A percentile compares a stretch with the other conserved stretches of the same genome.
Conservation (phyloP, 1,140 invertebrate species). For the Rhopalosiphum maidis region DNA sequence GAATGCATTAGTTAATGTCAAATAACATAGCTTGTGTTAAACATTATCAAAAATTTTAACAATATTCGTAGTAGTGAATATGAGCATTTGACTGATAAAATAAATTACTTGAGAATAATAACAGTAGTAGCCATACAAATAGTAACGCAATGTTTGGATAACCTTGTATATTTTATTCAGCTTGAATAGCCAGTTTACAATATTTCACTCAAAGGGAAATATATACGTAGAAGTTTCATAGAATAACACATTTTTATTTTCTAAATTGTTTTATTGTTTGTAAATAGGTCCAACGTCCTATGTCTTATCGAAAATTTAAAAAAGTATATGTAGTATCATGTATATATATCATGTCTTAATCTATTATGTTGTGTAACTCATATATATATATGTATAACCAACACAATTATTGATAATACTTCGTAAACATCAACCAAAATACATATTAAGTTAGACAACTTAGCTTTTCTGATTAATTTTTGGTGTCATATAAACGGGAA, state of each 20-base stretch:
- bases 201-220: not conserved
- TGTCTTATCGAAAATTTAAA: not conserved
- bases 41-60: not conserved
- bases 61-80: not conserved
- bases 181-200: too few species aligned
- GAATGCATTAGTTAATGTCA: not conserved
- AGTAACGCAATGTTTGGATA: not conserved
- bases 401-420: not conserved
- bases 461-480: not conserved
- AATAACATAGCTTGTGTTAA: not conserved
- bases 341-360: not conserved
- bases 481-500: not conserved
- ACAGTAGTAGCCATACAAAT: not conserved
- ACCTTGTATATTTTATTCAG: constrained; percentile 8
- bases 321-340: not conserved
- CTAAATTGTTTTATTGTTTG: not conserved
- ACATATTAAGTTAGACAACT: not conserved
- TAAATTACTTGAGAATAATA: not conserved
- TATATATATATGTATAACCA: not conserved
- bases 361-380: not conserved
- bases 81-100: not conserved
- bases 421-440: not conserved
- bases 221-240: not conserved
- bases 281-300: not conserved
- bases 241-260: not conserved